Percentiles rank a stretch among this genome's conserved stretches.
Conservation (phyloP, 2,113 vertebrate species). For the Phylloscopus trochiloides region DNA sequence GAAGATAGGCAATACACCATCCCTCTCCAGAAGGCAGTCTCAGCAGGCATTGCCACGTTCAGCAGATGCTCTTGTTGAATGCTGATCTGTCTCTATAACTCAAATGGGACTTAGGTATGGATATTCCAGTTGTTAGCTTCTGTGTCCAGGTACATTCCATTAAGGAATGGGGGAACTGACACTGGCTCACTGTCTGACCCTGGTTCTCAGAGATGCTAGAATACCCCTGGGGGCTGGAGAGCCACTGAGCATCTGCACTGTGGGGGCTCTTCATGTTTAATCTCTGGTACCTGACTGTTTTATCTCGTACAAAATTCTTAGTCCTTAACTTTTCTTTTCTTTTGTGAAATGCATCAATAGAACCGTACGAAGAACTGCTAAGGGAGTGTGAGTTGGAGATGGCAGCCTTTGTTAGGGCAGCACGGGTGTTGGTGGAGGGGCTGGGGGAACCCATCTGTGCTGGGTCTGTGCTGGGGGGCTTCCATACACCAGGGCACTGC, state of each 20-base stretch:
- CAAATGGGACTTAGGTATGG: background rate
- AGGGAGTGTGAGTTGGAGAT: background rate
- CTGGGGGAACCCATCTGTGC: background rate
- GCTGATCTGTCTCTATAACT: background rate
- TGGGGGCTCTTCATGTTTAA: background rate
- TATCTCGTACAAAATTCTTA: background rate
- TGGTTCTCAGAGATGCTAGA: background rate
- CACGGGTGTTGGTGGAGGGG: background rate
- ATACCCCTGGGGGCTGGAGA: background rate
- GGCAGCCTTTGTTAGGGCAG: background rate
- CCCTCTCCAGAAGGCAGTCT: background rate
- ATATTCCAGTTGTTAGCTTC: background rate
- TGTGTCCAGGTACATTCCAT: background rate
- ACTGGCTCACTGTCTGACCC: background rate
- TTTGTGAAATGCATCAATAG: background rate
- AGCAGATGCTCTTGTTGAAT: background rate
- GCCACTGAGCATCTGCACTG: background rate
- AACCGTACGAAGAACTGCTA: background rate
- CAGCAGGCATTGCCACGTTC: background rate
- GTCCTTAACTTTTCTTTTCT: background rate
- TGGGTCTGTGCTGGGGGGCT: background rate
- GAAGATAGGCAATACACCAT: background rate
- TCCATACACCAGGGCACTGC: background rate
- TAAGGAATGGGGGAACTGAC: background rate
- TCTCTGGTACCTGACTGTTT: background rate